Evolutionary conservation across 2,797 vertebrate species (phyloP).

Genomic region (Crenichthys baileyi): DNA sequence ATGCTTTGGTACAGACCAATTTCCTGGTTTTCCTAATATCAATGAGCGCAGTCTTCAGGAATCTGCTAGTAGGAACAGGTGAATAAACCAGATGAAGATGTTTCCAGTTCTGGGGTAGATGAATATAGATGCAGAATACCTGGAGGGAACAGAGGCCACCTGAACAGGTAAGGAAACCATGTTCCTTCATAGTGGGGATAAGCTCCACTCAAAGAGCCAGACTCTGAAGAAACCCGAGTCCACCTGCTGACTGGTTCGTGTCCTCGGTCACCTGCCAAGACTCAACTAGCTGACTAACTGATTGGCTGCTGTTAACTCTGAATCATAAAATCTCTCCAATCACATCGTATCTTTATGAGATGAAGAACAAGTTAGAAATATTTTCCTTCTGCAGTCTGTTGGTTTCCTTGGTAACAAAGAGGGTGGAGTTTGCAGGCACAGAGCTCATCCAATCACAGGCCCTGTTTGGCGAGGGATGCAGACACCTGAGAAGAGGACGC

Average conservation of each 20-base stretch:
- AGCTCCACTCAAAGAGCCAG: too few species aligned
- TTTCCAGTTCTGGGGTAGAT: too few species aligned
- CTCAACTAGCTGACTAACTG: too few species aligned
- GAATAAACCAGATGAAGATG: background rate
- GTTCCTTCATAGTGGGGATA: too few species aligned
- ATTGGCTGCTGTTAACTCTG: background rate
- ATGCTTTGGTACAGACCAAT: too few species aligned
- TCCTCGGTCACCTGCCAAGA: background rate
- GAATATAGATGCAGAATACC: too few species aligned
- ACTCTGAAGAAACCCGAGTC: background rate
- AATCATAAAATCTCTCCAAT: slow-evolving; percentile 36
- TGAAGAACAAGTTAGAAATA: slow-evolving; percentile 15
- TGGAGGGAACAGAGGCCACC: background rate
- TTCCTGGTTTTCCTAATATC: background rate
- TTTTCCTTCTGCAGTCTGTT: slow-evolving; percentile 22
- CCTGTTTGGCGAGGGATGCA: slow-evolving; percentile 91
- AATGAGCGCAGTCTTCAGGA: too few species aligned
- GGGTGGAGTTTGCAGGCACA: slow-evolving; percentile 23
- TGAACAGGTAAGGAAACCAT: background rate
- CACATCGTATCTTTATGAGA: background rate
- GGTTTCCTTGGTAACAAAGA: slow-evolving; percentile 46
- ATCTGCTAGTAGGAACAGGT: background rate
- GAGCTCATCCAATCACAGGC: slow-evolving; percentile 84
- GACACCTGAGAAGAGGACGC: slow-evolving; percentile 75
- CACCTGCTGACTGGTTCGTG: too few species aligned